Base-by-base conservation (phyloP, 2,113 vertebrate species). In the Ictalurus punctatus region DNA sequence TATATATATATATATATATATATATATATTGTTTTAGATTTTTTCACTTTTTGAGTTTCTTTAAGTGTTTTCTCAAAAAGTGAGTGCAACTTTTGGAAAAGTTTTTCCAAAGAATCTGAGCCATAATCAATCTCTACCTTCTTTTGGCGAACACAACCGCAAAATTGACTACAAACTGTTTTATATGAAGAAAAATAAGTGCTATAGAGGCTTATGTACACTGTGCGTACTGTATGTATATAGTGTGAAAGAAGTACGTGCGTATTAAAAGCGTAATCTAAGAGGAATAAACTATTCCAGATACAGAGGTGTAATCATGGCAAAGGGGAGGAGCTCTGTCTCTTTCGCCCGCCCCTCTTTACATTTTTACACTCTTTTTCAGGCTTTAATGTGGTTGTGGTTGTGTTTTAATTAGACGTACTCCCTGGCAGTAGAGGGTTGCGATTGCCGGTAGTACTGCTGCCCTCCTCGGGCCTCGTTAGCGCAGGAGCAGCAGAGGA, bases 401-500 rank as follows among this genome's bases (percentile, higher is more conserved):
- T 84, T 76, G 85, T 86, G 44, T 59, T 83, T 65, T 85, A 52
- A 1, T 98, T 97, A 99, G 94, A 99, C 98, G 84, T 99, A 99
- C 97, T 99, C 97, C 95, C 96, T 97, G 91, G 97, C 92, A 1
- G 96, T 96, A 1, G 98, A 95, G 65, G 95, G 96, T 95, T 96
- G 98, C 14, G 96, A 94, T 94, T 92, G 97, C 90, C 97, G 96
- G 63, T 97, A 98, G 90, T 98, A 98, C 90, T 97, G 97, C 67
- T 97, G 97, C 59, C 95, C 95, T 93, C 95, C 94, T 23, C 94
- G 95, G 78, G 97, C 97, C 0, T 96, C 95, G 85, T 96, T 95
- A 1, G 97, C 97, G 90, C 98, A 99, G 74, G 97, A 98, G 93
- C 98, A 99, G 94, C 97, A 98, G 85, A 99, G 97, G 89, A 99